Conservation (phyloP, 1,140 invertebrate species). For the Oedothorax gibbosus region DNA sequence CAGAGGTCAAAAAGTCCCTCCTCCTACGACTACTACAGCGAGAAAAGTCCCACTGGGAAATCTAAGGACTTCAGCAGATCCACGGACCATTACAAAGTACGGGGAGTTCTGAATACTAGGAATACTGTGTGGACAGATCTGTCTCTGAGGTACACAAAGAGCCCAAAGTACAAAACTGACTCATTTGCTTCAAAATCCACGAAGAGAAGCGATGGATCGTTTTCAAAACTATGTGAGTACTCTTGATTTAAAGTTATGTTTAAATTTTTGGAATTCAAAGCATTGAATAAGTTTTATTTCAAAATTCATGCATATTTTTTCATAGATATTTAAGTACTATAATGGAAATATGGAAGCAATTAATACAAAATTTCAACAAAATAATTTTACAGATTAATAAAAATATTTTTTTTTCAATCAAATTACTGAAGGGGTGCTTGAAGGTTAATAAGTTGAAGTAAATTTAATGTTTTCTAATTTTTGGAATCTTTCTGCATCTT, state of each 20-base stretch:
- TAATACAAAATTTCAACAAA: too few relatives aligned
- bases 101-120: neutral
- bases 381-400: too few relatives aligned
- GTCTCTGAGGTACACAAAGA: neutral
- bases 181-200: neutral
- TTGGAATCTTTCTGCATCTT: too few relatives aligned
- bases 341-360: too few relatives aligned
- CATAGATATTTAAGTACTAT: too few relatives aligned
- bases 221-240: neutral
- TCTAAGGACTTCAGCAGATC: neutral
- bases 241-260: neutral
- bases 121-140: constrained; percentile 22
- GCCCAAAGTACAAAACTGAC: neutral
- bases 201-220: neutral
- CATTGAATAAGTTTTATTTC: too few relatives aligned
- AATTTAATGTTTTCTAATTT: too few relatives aligned
- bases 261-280: neutral
- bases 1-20: neutral
- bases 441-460: too few relatives aligned
- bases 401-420: too few relatives aligned
- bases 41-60: neutral
- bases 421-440: too few relatives aligned
- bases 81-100: neutral
- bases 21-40: neutral
- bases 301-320: too few relatives aligned